Evolutionary conservation across 2,797 vertebrate species (phyloP).

Genomic region (Philypnodon macrostomus): DNA sequence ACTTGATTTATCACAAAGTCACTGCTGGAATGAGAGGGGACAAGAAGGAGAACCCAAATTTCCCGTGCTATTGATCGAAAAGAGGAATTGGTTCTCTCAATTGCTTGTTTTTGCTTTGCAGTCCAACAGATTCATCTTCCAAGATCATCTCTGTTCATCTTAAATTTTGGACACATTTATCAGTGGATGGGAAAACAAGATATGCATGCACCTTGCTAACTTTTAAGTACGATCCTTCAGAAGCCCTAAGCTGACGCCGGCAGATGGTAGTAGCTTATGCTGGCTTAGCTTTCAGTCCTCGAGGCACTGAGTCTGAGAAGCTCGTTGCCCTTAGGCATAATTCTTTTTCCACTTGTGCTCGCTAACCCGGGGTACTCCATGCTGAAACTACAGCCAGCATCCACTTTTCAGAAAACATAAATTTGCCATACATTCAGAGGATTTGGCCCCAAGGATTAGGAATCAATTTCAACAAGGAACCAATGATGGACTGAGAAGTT

Average conservation of each 20-base stretch:
- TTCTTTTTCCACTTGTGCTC: conserved; percentile 59
- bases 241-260: conserved; percentile 61
- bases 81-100: conserved; percentile 16
- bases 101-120: conserved; percentile 18
- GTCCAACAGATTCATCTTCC: conserved; percentile 21
- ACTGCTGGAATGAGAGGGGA: conserved; percentile 13
- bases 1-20: conserved; percentile 32
- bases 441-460: conserved; percentile 42
- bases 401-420: conserved; percentile 50
- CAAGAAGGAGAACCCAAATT: conserved; percentile 30
- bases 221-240: conserved; percentile 64
- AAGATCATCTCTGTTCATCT: conserved; percentile 49
- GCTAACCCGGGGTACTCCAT: conserved; percentile 54
- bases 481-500: too few species aligned
- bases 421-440: conserved; percentile 18
- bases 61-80: conserved; percentile 12
- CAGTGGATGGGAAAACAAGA: conserved; percentile 26
- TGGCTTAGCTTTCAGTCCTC: conserved; percentile 69
- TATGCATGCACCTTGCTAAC: conserved; percentile 45
- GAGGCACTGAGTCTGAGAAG: conserved; percentile 63
- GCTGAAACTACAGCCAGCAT: conserved; percentile 38
- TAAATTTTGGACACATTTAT: conserved; percentile 47
- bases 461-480: conserved; percentile 36
- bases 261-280: conserved; percentile 71
- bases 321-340: conserved; percentile 67